Percentiles rank a stretch among this genome's conserved stretches.
Conservation (phyloP, 2,888 invertebrate genomes). For the Ptilodon capucinus region DNA sequence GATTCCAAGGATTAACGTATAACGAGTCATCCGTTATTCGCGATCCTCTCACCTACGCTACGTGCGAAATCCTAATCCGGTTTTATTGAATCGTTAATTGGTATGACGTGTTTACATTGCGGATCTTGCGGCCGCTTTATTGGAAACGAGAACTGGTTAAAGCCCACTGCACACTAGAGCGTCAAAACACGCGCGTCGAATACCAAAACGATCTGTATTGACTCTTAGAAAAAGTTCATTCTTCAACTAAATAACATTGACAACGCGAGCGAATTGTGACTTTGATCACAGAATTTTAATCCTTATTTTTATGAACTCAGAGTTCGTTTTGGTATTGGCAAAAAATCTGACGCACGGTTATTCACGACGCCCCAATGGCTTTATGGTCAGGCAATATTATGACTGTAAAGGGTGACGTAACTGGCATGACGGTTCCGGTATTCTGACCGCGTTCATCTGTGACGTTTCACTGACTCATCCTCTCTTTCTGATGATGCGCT, state of each 20-base stretch:
- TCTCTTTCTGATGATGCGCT: constrained; percentile 9
- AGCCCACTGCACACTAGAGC: too few relatives aligned
- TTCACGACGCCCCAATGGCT: too few relatives aligned
- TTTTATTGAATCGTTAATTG: constrained; percentile 10
- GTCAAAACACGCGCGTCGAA: too few relatives aligned
- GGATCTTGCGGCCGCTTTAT: constrained; percentile 19
- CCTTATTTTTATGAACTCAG: too few relatives aligned
- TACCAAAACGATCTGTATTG: too few relatives aligned
- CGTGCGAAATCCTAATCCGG: constrained; percentile 27
- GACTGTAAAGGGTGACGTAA: neutral
- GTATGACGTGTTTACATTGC: constrained; percentile 13
- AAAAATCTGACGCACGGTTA: too few relatives aligned
- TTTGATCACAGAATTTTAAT: too few relatives aligned
- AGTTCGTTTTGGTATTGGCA: too few relatives aligned
- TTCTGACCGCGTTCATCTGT: constrained; percentile 4
- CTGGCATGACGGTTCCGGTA: constrained; percentile 4
- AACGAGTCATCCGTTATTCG: neutral
- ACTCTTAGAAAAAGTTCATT: too few relatives aligned
- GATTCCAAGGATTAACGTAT: neutral
- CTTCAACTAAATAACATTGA: too few relatives aligned
- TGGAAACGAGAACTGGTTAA: constrained; percentile 23
- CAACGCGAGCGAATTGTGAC: too few relatives aligned
- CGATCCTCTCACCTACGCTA: neutral
- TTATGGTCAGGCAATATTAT: neutral
- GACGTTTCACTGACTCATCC: constrained; percentile 18